These are phyloP conservation scores for Tridacna gigas DNA, from an alignment of 2,888 invertebrate species.

Conservation along the genomic window DNA sequence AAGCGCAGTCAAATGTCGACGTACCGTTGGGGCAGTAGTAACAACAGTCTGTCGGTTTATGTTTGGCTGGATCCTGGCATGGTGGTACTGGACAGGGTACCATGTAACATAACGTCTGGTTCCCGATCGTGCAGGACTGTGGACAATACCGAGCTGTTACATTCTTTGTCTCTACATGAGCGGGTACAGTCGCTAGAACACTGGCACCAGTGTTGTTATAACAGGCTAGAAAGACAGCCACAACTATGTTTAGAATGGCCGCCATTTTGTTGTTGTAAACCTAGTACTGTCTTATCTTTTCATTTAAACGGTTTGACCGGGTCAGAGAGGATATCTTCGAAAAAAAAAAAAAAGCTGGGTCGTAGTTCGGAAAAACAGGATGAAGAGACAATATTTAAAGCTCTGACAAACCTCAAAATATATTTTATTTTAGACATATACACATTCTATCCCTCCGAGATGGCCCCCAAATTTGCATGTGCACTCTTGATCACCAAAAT, in stretches of 20 bases:
- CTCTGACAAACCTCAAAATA: too few relatives aligned
- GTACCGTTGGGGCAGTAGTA: constrained; percentile 44
- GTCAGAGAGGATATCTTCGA: too few relatives aligned
- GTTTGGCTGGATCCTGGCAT: constrained; percentile 34
- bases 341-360: too few relatives aligned
- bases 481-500: constrained; percentile 25
- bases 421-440: not conserved
- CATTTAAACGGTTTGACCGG: too few relatives aligned
- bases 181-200: not conserved
- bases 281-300: too few relatives aligned
- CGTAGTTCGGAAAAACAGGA: too few relatives aligned
- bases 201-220: not conserved
- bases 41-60: constrained; percentile 41
- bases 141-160: constrained; percentile 49
- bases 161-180: constrained; percentile 31
- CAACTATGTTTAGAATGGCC: not conserved
- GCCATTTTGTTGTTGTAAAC: not conserved
- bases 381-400: too few relatives aligned
- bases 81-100: constrained; percentile 46
- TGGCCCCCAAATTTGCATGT: constrained; percentile 22
- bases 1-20: not conserved
- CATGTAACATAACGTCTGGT: constrained; percentile 37
- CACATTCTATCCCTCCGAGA: constrained; percentile 12
- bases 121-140: constrained; percentile 44
- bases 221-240: not conserved